phyloP scores from a whole-genome alignment of 1,140 invertebrate species.

The Euborellia annulipes region DNA sequence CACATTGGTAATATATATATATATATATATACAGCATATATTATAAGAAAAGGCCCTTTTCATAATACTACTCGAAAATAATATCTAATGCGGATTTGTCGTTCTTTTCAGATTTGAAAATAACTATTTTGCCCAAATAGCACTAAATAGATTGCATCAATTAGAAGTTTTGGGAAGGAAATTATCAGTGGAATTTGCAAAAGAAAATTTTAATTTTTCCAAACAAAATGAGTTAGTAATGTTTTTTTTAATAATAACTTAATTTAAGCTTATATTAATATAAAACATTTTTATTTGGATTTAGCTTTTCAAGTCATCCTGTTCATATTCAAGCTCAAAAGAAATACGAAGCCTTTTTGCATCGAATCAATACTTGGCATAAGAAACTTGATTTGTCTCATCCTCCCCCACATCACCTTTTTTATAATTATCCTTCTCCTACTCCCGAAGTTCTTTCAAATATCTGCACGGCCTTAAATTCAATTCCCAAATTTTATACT shows the following conservation, averaged over 20 bases:
- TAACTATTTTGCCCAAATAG: conserved; percentile 35
- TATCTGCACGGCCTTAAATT: conserved; percentile 56
- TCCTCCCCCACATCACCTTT: conserved; percentile 52
- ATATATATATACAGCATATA: not conserved
- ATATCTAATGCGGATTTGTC: conserved; percentile 11
- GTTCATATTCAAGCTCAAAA: conserved; percentile 9
- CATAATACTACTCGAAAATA: not conserved
- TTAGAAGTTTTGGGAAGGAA: conserved; percentile 37
- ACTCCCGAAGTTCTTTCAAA: conserved; percentile 54
- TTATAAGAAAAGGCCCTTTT: not conserved
- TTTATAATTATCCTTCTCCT: conserved; percentile 60
- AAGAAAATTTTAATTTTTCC: conserved; percentile 24
- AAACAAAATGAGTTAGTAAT: conserved; percentile 11
- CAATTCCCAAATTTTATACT: conserved; percentile 65
- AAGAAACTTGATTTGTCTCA: conserved; percentile 46
- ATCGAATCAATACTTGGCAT: conserved; percentile 50
- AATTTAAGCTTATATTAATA: not conserved
- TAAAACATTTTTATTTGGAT: not conserved
- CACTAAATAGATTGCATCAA: conserved; percentile 44
- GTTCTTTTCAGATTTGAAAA: conserved; percentile 37
- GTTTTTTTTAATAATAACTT: conserved; percentile 11
- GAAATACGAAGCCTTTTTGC: conserved; percentile 45
- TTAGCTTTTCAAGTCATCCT: not conserved
- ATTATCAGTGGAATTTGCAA: conserved; percentile 46
- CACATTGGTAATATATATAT: too few species aligned